These are phyloP conservation scores for Calephelis perditalis DNA, from an alignment of 2,888 invertebrate genomes.

Conservation along the genomic window DNA sequence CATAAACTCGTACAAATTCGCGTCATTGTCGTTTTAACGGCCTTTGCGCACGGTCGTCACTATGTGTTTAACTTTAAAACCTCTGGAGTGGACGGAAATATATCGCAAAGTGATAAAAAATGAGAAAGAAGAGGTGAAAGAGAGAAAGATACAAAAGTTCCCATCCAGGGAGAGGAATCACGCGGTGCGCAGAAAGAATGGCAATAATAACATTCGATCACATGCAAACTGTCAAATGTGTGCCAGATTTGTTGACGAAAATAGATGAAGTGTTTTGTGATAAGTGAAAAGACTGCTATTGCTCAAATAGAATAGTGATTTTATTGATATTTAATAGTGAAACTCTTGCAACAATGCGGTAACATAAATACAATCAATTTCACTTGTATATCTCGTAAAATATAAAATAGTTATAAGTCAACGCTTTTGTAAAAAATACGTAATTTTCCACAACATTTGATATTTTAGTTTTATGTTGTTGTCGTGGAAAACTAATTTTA, in stretches of 20 bases:
- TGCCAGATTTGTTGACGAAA: constrained; percentile 55
- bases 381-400: no score
- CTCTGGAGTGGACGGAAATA: constrained; percentile 62
- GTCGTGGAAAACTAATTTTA: no score
- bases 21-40: constrained; percentile 36
- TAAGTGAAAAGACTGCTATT: constrained; percentile 17
- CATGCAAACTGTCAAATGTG: constrained; percentile 63
- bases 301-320: constrained; percentile 22
- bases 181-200: constrained; percentile 80
- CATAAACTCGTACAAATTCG: constrained; percentile 31
- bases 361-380: not conserved
- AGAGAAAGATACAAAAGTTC: constrained; percentile 76
- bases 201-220: constrained; percentile 56
- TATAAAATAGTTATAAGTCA: no score
- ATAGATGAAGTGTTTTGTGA: constrained; percentile 39
- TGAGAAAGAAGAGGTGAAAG: constrained; percentile 42
- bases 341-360: not conserved
- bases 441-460: no score
- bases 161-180: constrained; percentile 83
- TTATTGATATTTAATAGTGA: constrained; percentile 13
- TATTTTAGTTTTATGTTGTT: no score
- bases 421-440: no score
- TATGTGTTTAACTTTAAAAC: constrained; percentile 67
- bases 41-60: constrained; percentile 31
- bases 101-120: constrained; percentile 50